Percentiles rank a stretch among this genome's conserved stretches.
Conservation (phyloP, 2,113 vertebrate species). For the Stercorarius parasiticus region DNA sequence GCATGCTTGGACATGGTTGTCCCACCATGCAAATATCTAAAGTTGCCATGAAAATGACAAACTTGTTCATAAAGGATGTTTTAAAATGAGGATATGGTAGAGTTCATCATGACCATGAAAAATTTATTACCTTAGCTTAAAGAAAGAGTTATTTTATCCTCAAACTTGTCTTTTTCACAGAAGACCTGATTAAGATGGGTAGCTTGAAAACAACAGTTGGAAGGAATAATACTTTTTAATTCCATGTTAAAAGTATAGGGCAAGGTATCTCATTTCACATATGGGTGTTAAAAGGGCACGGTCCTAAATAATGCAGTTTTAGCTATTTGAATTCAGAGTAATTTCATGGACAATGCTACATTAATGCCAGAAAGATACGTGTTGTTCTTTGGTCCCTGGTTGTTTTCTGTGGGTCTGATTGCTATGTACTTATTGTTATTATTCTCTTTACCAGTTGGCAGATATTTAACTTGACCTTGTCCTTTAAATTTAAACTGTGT, state of each 20-base stretch:
- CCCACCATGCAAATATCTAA: conserved; percentile 9
- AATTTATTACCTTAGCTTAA: conserved; percentile 19
- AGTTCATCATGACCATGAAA: conserved; percentile 13
- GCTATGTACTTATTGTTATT: not conserved
- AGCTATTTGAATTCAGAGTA: not conserved
- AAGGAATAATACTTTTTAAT: not conserved
- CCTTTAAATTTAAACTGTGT: not conserved
- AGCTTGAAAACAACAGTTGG: not conserved
- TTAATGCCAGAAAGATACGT: not conserved
- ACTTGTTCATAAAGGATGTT: not conserved
- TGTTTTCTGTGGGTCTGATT: not conserved
- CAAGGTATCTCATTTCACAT: not conserved
- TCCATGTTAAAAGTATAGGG: not conserved
- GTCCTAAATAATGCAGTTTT: not conserved
- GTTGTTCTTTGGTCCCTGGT: not conserved
- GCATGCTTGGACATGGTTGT: not conserved
- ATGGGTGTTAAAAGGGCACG: not conserved
- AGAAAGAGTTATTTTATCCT: not conserved
- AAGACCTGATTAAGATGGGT: not conserved
- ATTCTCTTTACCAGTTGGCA: not conserved
- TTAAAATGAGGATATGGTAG: not conserved
- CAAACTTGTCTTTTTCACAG: not conserved
- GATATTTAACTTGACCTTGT: not conserved
- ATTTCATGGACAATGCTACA: not conserved
- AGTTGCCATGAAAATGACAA: conserved; percentile 28